phyloP scores from a whole-genome alignment of 2,797 vertebrate genomes.

The Dipus sagitta region DNA sequence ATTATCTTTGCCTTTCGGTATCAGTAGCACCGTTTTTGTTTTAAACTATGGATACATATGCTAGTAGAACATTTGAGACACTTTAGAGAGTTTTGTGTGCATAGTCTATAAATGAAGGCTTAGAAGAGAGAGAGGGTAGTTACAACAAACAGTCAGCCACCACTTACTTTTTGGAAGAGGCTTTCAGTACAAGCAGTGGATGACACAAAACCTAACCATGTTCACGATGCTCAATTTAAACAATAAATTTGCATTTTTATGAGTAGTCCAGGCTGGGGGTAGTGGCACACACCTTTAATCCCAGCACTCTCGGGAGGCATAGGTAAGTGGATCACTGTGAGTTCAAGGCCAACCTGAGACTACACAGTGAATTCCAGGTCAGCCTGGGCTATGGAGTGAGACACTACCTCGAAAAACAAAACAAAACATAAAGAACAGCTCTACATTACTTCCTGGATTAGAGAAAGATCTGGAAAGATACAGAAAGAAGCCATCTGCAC shows the following conservation, averaged over 20 bases:
- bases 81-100: not conserved
- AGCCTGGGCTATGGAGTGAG: no score
- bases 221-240: not conserved
- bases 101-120: conserved; percentile 14
- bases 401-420: no score
- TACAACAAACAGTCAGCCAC: not conserved
- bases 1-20: not conserved
- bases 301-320: no score
- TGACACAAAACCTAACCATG: conserved; percentile 23
- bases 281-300: no score
- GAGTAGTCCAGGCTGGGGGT: not conserved
- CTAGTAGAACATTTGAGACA: not conserved
- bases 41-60: not conserved
- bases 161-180: not conserved
- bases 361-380: no score
- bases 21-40: not conserved
- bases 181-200: conserved; percentile 11
- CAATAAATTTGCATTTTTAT: conserved; percentile 64
- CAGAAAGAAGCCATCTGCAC: not conserved
- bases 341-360: no score
- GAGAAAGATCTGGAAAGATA: not conserved
- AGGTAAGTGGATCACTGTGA: no score
- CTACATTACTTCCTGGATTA: not conserved
- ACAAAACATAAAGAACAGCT: not conserved
- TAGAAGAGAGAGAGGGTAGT: not conserved